Base-by-base conservation (phyloP, 2,888 invertebrate genomes). In the Aphidoletes aphidimyza region DNA sequence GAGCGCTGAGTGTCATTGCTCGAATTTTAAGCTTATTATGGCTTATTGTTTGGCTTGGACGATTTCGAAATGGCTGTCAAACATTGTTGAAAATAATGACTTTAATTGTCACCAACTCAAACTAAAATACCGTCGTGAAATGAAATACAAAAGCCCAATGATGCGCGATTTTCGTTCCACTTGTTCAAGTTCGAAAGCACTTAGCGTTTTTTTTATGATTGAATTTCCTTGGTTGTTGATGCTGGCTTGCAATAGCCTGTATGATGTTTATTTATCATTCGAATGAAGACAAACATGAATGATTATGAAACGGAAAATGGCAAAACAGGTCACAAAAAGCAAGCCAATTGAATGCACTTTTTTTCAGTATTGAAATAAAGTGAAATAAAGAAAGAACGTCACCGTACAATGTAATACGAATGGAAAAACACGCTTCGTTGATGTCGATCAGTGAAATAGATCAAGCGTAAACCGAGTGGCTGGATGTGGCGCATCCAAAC, bases 91-190 rank as follows among this genome's bases (percentile, higher is more conserved):
- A 69, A 69, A 69, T 69, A 69, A 69, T 69, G 69, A 30, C 30
- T 69, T 30, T 69, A 69, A 69, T 69, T 69, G 69, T 69, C 69
- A 69, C n/a, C n/a, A n/a, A n/a, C n/a, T n/a, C n/a, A n/a, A n/a
- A 11, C 22, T 22, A 54, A 54, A 26, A 69, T n/a, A 69, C 0
- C 30, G 30, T 14, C n/a, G 34, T 69, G 69, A 69, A 69, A 69
- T 69, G 69, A 69, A 69, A 30, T 14, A 69, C 30, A 30, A 30
- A 69, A 69, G 3, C 26, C 8, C 30, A 69, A 6, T 6, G 8
- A 19, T n/a, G 54, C 22, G n/a, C 9, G 6, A 6, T 69, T 69
- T 69, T 69, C 34, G 69, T 69, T 69, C 69, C 69, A 69, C 69
- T 69, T 47, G 47, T 47, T 54, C 54, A 54, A 22, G 69, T 69